phyloP scores from a whole-genome alignment of 2,113 vertebrate species.

The Onychostruthus taczanowskii region DNA sequence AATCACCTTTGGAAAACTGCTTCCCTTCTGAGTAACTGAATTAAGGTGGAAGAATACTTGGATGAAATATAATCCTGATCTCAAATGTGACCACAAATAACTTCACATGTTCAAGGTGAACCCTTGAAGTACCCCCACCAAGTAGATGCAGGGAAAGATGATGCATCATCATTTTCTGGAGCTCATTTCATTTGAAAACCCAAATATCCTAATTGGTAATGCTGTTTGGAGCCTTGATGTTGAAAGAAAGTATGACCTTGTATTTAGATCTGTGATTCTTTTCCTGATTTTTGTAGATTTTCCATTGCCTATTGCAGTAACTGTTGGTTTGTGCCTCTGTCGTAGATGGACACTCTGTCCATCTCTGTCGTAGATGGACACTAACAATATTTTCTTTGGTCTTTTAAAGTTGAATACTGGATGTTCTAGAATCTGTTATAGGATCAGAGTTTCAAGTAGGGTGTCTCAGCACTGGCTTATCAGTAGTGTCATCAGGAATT shows the following conservation, averaged over 20 bases:
- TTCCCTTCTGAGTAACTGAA: neutral
- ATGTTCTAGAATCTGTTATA: neutral
- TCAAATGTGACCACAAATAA: neutral
- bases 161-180: neutral
- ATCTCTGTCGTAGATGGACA: neutral
- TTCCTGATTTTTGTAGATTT: neutral
- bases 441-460: neutral
- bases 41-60: neutral
- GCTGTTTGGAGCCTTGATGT: neutral
- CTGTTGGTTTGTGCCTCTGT: neutral
- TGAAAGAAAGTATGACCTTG: neutral
- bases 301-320: accelerated
- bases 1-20: neutral
- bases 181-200: neutral
- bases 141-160: neutral
- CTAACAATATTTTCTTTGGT: neutral
- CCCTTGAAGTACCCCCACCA: too few relatives aligned
- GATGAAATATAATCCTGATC: neutral
- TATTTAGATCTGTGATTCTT: neutral
- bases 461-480: neutral
- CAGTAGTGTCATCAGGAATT: neutral
- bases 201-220: neutral
- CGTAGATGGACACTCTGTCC: neutral
- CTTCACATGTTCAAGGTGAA: neutral
- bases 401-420: neutral